phyloP scores from a whole-genome alignment of 1,140 invertebrate genomes.

The Monomorium pharaonis region DNA sequence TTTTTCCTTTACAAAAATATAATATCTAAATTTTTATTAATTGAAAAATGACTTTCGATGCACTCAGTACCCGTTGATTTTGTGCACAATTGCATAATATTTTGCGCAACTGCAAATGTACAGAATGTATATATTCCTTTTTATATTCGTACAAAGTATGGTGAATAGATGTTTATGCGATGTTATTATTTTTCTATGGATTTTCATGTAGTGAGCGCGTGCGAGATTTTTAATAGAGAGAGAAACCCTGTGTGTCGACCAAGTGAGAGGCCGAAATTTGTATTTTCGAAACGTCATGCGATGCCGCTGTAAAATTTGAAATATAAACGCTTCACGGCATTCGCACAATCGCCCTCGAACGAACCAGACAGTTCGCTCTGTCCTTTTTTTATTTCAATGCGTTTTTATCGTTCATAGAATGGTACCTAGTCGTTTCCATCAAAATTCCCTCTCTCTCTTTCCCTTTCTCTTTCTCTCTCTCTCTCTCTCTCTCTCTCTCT shows the following conservation, averaged over 20 bases:
- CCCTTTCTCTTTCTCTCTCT: background rate
- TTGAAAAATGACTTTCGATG: background rate
- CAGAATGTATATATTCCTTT: background rate
- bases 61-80: background rate
- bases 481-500: slow-evolving; percentile 22
- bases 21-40: slow-evolving; percentile 5
- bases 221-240: slow-evolving; percentile 35
- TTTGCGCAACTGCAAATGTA: background rate
- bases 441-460: slow-evolving; percentile 24
- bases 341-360: slow-evolving; percentile 57
- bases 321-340: slow-evolving; percentile 66
- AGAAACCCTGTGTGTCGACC: background rate
- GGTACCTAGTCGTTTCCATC: slow-evolving; percentile 54
- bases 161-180: slow-evolving; percentile 30
- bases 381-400: slow-evolving; percentile 59
- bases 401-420: slow-evolving; percentile 64
- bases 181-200: slow-evolving; percentile 59
- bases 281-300: slow-evolving; percentile 61
- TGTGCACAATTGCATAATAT: background rate
- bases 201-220: slow-evolving; percentile 40
- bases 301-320: slow-evolving; percentile 61
- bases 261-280: slow-evolving; percentile 46
- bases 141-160: background rate
- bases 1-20: background rate
- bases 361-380: slow-evolving; percentile 43